A percentile compares a stretch with the other conserved stretches of the same genome.
These are phyloP conservation scores for Carposina sasakii DNA, from an alignment of 1,140 invertebrate genomes.

Conservation along the genomic window DNA sequence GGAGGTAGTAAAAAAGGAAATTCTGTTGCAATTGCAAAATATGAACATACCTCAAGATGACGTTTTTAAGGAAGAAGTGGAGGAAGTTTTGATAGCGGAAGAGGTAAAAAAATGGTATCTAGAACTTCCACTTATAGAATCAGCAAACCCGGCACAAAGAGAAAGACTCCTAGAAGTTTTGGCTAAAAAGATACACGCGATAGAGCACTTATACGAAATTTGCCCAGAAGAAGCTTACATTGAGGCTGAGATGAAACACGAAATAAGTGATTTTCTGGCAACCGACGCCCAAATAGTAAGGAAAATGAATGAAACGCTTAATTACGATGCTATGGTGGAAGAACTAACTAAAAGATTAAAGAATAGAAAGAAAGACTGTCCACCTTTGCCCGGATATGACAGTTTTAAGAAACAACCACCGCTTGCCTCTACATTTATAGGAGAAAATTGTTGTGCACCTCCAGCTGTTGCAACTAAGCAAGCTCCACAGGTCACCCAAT, in stretches of 20 bases:
- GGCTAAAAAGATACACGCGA: conserved; percentile 35
- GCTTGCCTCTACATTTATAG: too few relatives aligned
- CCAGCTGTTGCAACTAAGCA: too few relatives aligned
- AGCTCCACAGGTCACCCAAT: too few relatives aligned
- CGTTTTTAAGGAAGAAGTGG: conserved; percentile 38
- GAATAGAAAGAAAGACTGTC: neutral
- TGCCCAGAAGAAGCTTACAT: too few relatives aligned
- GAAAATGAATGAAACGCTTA: conserved; percentile 7
- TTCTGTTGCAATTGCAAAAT: conserved; percentile 35
- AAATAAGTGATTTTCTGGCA: conserved; percentile 6
- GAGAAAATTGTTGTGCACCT: too few relatives aligned
- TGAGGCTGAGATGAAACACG: conserved; percentile 16
- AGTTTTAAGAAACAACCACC: too few relatives aligned
- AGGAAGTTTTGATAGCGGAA: conserved; percentile 35
- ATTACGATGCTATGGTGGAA: conserved; percentile 15
- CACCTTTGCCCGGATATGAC: too few relatives aligned
- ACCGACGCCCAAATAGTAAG: conserved; percentile 2
- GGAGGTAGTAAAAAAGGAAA: too few relatives aligned
- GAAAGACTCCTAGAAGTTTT: conserved; percentile 31
- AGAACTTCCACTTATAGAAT: conserved; percentile 31
- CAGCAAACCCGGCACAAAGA: conserved; percentile 23
- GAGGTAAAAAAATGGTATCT: conserved; percentile 49
- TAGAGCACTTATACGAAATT: conserved; percentile 21
- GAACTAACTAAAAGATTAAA: conserved; percentile 11
- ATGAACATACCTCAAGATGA: conserved; percentile 35